Evolutionary conservation across 1,140 invertebrate genomes (phyloP), one percentile per base, ranked within the genome.

Genomic region (Pachypeltis micranthus): DNA sequence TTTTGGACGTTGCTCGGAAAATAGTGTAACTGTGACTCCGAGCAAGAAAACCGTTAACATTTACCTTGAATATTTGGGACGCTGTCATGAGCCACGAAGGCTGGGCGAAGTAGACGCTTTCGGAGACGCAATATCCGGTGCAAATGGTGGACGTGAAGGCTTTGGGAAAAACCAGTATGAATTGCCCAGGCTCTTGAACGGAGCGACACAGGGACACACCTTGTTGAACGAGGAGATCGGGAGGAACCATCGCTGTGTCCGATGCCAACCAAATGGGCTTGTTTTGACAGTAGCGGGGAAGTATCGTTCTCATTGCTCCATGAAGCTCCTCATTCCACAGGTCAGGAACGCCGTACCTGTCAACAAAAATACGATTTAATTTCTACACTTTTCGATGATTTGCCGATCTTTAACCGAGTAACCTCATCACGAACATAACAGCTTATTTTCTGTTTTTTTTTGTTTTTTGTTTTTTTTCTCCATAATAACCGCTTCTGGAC

Each of bases 231-330:
- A 97, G 77, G 64, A 88, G 74, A 54, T 82, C 78, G 1, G 92
- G 92, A 23, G 92, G 90, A n/a, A 96, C 88, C 93, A 96, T 96
- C 0, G 88, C 85, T n/a, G 91, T 92, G 71, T 96, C 92, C 2
- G 91, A 91, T 3, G 90, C 84, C 29, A 96, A 74, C 92, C 93
- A 96, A 12, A 93, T 83, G 0, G 83, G 82, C 72, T 91, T 90
- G 68, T 90, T 75, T 69, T 86, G 83, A 69, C 86, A 88, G 67
- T 88, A 85, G 1, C 84, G 83, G 0, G 92, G 91, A n/a, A 90
- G 84, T 65, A 95, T 75, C 56, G 82, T 83, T 19, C 81, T 83
- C 44, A 95, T 76, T 0, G 88, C 88, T 24, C 79, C 70, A 10
- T 85, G 80, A 63, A 96, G 91, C 39, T 83, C 81, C 0, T 80